Conservation (phyloP, 2,797 vertebrate genomes). For the Chiloscyllium punctatum region DNA sequence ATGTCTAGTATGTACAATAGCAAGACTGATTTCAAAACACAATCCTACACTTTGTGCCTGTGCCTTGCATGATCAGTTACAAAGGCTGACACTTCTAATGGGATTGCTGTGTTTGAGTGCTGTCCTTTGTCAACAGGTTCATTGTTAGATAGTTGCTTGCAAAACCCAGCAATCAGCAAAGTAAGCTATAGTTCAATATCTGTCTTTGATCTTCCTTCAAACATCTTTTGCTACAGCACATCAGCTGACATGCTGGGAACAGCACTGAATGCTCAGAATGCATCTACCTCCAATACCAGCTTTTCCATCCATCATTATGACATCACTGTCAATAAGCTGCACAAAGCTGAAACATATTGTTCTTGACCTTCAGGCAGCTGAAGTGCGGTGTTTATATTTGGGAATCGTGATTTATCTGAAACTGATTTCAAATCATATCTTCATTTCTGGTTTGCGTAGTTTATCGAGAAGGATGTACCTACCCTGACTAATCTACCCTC, state of each 20-base stretch:
- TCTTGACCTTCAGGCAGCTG: background rate
- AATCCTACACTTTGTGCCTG: background rate
- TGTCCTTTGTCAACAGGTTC: background rate
- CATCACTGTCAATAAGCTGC: background rate
- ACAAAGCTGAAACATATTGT: background rate
- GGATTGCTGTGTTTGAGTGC: background rate
- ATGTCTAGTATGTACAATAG: background rate
- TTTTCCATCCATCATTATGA: background rate
- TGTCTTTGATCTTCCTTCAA: background rate
- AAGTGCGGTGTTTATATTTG: background rate
- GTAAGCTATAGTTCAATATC: background rate
- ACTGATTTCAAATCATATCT: constrained; percentile 11
- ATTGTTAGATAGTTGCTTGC: background rate
- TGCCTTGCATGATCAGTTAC: background rate
- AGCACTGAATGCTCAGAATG: background rate
- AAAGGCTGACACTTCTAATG: background rate
- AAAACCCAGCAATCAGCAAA: background rate
- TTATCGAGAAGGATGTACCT: background rate
- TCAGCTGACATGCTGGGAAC: background rate
- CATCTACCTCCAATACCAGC: background rate
- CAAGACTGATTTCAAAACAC: background rate
- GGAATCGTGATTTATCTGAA: background rate
- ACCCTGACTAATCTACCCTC: background rate
- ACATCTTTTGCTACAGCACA: background rate
- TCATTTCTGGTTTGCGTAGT: background rate